Evolutionary conservation across 2,888 invertebrate species (phyloP), one percentile per base, ranked within the genome.

Genomic region (Tenodera sinensis): DNA sequence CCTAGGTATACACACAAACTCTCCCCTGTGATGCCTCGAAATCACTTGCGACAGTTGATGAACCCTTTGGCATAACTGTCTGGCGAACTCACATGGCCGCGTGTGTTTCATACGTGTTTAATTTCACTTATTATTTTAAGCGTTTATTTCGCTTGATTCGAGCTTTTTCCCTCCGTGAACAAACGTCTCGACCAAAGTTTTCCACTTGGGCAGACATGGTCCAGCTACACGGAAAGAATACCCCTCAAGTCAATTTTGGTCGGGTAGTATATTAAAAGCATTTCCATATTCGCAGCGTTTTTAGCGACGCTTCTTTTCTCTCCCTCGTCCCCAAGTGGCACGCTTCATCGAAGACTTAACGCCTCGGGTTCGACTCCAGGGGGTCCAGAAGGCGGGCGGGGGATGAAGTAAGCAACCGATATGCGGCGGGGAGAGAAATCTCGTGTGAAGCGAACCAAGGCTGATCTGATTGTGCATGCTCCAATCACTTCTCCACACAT

Each of bases 381-480:
- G 85, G 85, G 85, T 42, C 30, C 28, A 83, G 85, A 83, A 85
- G 83, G 85, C 34, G 89, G 28, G 34, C 34, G 28, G 54, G 86
- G 71, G 27, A 86, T n/a, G 28, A 88, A 83, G 84, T 83, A 28
- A 28, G 54, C 54, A 71, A 71, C 54, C 54, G 54, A 71, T 71
- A 71, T 71, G 54, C 54, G 54, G 54, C 54, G 54, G 87, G 71
- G 87, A 42, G 71, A 28, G 84, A 84, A 83, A 88, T 85, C 30
- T 83, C 83, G 47, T 86, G 90, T 91, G 90, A 90, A 91, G 89
- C 89, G 90, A 90, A 90, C 90, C 90, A 90, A 88, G 87, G 89
- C 87, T 91, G 89, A 91, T 90, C 89, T 88, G 89, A 91, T 91
- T 91, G 87, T 88, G 88, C 89, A 90, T 92, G 94, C 94, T 90